Evolutionary conservation across 37 sponge, comb jelly and placozoan species (phyloP), one percentile per base, ranked within the genome.

Genomic region (Hexactinellida sp.): DNA sequence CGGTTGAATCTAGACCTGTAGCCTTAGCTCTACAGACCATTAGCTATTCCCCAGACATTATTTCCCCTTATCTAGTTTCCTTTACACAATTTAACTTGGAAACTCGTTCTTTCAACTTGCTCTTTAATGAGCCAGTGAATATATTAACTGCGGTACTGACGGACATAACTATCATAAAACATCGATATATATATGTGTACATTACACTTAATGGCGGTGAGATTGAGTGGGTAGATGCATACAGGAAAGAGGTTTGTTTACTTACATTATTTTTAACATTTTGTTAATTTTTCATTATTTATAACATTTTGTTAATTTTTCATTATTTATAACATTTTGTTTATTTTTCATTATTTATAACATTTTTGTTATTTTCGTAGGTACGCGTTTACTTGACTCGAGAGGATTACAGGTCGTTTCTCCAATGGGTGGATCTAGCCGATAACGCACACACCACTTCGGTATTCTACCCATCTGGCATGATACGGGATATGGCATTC

Each of bases 91-190:
- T 93, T 52, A 91, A 91, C 87, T 85, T 95, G 23, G 88, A 95
- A 54, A 90, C 91, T 83, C 87, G 93, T 13, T 88, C 89, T 16
- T 82, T 95, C 37, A 89, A 87, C 0, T 51, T 94, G 0, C 88
- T 92, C 36, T 94, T 94, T 87, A 88, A 92, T 55, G 92, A 94
- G 83, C 91, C 95, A 34, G 89, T 94, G 1, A 90, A 92, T 35
- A 37, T 89, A 1, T 84, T 86, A 7, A 63, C 76, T 63, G 76
- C 30, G 5, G 76, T 63, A 32, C 30, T 63, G 3, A 63, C 76
- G 32, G 13, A 63, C 30, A 63, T 63, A 32, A 63, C 76, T 63
- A 63, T 63, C 34, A 7, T 23, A 7, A 63, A n/a, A 63, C 76
- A 63, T 1, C 76, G 28, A 5, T 63, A 63, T 63, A 63, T 10